phyloP scores from a whole-genome alignment of 37 sponge, comb jelly and placozoan genomes.

The Agelas oroides region DNA sequence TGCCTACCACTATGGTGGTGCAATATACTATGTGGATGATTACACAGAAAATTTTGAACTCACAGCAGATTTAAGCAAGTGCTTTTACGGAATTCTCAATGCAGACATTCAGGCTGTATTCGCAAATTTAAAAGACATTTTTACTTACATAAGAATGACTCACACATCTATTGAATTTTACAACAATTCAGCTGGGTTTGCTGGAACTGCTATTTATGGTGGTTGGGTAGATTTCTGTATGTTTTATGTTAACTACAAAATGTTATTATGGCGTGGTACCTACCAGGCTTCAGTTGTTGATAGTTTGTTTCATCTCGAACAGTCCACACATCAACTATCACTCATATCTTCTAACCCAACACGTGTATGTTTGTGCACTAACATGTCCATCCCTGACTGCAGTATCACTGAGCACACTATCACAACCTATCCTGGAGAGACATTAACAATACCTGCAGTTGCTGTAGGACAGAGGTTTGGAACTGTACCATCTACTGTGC shows the following conservation, averaged over 20 bases:
- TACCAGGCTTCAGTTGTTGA: too few relatives aligned
- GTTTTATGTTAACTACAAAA: not conserved
- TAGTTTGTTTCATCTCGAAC: not conserved
- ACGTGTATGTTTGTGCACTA: not conserved
- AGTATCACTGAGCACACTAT: not conserved
- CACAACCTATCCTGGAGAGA: not conserved
- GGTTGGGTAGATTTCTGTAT: not conserved
- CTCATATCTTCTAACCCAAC: not conserved
- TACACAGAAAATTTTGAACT: too few relatives aligned
- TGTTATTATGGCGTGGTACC: too few relatives aligned
- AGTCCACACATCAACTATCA: not conserved
- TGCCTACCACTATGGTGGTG: not conserved
- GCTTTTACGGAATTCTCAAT: too few relatives aligned
- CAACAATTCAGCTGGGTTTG: not conserved
- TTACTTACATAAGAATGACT: not conserved
- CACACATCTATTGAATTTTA: not conserved
- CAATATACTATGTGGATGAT: too few relatives aligned
- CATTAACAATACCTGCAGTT: not conserved
- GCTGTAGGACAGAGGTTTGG: not conserved
- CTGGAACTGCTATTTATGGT: not conserved
- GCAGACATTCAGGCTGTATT: too few relatives aligned
- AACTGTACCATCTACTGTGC: too few relatives aligned
- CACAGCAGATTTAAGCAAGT: too few relatives aligned
- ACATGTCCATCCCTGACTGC: not conserved
- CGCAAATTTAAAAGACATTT: too few relatives aligned